A percentile compares a stretch with the other conserved stretches of the same genome.
Evolutionary conservation across 1,140 invertebrate species (phyloP).

Genomic region (Dinoponera quadriceps): DNA sequence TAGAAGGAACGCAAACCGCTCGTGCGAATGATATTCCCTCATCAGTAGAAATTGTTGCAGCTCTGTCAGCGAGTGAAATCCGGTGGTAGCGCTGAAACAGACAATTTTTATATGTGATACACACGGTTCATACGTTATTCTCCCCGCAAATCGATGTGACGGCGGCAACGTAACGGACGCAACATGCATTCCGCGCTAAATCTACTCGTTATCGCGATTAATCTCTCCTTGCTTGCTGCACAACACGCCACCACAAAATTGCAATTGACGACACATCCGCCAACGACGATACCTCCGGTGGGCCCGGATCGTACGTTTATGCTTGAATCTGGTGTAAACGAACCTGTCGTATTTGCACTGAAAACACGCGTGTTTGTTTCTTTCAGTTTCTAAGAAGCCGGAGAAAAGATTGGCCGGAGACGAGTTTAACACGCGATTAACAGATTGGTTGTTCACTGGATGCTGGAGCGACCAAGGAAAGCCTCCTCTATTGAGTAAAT

Average conservation of each 20-base stretch:
- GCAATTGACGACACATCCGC: neutral
- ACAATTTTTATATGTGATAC: constrained; percentile 23
- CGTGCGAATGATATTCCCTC: neutral
- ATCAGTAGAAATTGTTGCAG: neutral
- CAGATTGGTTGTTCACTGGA: constrained; percentile 52
- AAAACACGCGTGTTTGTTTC: neutral
- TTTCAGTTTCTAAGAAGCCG: constrained; percentile 19
- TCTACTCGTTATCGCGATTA: constrained; percentile 23
- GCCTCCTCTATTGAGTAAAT: neutral
- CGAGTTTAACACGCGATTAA: constrained; percentile 4
- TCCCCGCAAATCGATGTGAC: neutral
- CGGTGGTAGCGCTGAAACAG: constrained; percentile 49
- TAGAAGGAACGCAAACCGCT: neutral
- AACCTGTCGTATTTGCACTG: too few species aligned
- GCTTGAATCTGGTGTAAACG: neutral
- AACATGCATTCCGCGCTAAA: constrained; percentile 8
- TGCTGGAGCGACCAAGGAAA: constrained; percentile 5
- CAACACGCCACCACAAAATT: neutral
- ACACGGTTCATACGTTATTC: neutral
- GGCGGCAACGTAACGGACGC: neutral
- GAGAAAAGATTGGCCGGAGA: neutral
- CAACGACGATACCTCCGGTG: neutral
- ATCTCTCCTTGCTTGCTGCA: constrained; percentile 22
- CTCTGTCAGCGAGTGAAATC: neutral
- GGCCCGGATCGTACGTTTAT: constrained; percentile 8